Conservation (phyloP, 2,113 vertebrate genomes). For the Anthoscopus minutus region DNA sequence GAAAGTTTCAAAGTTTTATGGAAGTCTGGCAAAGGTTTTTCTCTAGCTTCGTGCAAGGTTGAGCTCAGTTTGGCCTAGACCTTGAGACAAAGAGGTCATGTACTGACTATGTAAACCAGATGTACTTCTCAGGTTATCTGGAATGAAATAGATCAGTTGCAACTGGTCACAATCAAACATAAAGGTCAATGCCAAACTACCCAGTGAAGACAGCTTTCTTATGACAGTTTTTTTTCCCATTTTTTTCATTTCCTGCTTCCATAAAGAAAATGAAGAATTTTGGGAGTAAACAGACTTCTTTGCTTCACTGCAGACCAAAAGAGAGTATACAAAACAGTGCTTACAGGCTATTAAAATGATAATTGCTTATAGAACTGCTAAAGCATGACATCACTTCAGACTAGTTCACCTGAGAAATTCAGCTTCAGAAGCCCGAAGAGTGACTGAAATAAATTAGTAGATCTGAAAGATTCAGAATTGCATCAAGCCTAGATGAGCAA, state of each 20-base stretch:
- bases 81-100: neutral
- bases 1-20: neutral
- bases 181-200: neutral
- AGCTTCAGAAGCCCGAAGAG: constrained; percentile 52
- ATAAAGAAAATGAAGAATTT: neutral
- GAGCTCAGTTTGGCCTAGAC: neutral
- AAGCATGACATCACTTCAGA: constrained; percentile 70
- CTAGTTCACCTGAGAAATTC: constrained; percentile 73
- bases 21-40: neutral
- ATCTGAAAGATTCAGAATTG: constrained; percentile 68
- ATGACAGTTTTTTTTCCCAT: neutral
- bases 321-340: constrained; percentile 54
- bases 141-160: neutral
- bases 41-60: neutral
- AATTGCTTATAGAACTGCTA: constrained; percentile 72
- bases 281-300: constrained; percentile 7
- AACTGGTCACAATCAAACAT: neutral
- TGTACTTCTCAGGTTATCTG: neutral
- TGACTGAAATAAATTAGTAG: constrained; percentile 78
- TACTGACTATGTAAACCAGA: neutral
- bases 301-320: constrained; percentile 41
- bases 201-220: neutral
- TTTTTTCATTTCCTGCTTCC: neutral
- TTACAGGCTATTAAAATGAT: constrained; percentile 69
- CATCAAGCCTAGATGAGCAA: constrained; percentile 64